phyloP scores from a whole-genome alignment of 2,113 vertebrate genomes.

The Nibea coibor region DNA sequence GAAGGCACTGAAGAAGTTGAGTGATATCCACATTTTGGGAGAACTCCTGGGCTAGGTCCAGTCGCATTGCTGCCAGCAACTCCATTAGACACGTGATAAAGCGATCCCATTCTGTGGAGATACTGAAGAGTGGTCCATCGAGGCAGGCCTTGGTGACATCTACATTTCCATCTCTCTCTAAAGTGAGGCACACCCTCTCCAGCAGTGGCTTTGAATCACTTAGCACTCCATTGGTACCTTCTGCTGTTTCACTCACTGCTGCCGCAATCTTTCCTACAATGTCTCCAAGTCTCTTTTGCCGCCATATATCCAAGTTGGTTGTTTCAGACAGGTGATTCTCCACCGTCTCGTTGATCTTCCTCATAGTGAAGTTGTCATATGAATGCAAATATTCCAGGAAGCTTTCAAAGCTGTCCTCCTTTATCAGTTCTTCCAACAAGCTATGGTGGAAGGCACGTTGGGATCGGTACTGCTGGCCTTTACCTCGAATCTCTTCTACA shows the following conservation, averaged over 20 bases:
- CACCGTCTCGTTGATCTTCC: slow-evolving; percentile 71
- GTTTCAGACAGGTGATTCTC: slow-evolving; percentile 65
- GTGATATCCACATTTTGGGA: slow-evolving; percentile 49
- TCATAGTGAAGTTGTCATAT: slow-evolving; percentile 66
- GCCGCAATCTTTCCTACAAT: slow-evolving; percentile 71
- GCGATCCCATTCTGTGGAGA: slow-evolving; percentile 71
- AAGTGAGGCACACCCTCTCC: slow-evolving; percentile 65
- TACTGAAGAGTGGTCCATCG: slow-evolving; percentile 72
- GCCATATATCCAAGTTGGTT: slow-evolving; percentile 55
- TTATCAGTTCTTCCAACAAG: slow-evolving; percentile 74
- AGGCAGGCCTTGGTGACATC: slow-evolving; percentile 52
- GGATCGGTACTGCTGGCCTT: slow-evolving; percentile 59
- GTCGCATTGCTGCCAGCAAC: slow-evolving; percentile 63
- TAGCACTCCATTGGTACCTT: slow-evolving; percentile 47
- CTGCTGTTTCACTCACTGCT: slow-evolving; percentile 60
- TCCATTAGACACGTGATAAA: slow-evolving; percentile 74
- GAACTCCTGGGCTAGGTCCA: slow-evolving; percentile 68
- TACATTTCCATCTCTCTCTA: slow-evolving; percentile 65
- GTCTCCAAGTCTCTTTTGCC: slow-evolving; percentile 72
- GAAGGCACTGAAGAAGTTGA: slow-evolving; percentile 62
- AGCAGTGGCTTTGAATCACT: slow-evolving; percentile 70
- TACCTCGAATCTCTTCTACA: slow-evolving; percentile 67
- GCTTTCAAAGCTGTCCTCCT: slow-evolving; percentile 73
- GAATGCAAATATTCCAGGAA: slow-evolving; percentile 74
- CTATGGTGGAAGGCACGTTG: slow-evolving; percentile 67